These are phyloP conservation scores for Tyria jacobaeae DNA, from an alignment of 2,888 invertebrate genomes.

Conservation along the genomic window DNA sequence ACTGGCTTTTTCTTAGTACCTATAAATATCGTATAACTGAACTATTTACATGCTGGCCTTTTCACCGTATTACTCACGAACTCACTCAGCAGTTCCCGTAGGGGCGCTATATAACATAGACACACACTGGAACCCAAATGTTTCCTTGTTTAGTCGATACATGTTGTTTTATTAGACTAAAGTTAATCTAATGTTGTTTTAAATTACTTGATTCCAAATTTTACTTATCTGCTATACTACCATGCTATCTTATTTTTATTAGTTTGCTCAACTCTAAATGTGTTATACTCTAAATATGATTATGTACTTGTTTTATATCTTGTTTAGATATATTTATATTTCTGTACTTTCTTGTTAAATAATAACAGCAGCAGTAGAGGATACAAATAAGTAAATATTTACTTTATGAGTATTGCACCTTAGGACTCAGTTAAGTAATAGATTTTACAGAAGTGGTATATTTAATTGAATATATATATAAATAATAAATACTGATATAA, in stretches of 20 bases:
- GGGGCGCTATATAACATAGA: slow-evolving; percentile 13
- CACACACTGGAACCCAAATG: slow-evolving; percentile 15
- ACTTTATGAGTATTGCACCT: too few species aligned
- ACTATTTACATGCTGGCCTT: slow-evolving; percentile 34
- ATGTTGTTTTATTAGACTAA: slow-evolving; percentile 6
- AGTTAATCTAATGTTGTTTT: neutral
- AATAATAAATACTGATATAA: too few species aligned
- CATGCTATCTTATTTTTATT: too few species aligned
- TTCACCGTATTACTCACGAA: slow-evolving; percentile 11
- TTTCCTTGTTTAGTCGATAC: slow-evolving; percentile 14
- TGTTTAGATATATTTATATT: too few species aligned
- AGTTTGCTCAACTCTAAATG: neutral
- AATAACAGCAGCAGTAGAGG: too few species aligned
- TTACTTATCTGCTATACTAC: neutral
- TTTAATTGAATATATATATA: too few species aligned
- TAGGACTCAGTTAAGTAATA: neutral
- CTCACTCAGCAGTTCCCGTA: neutral
- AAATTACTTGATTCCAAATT: neutral
- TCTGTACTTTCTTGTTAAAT: too few species aligned
- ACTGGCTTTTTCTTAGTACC: slow-evolving; percentile 45
- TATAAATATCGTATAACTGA: slow-evolving; percentile 42
- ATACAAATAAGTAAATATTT: too few species aligned
- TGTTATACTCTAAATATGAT: too few species aligned
- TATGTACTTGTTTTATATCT: too few species aligned
- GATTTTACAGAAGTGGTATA: neutral